phyloP scores from a whole-genome alignment of 2,888 invertebrate species.

The Petrolisthes manimaculis region DNA sequence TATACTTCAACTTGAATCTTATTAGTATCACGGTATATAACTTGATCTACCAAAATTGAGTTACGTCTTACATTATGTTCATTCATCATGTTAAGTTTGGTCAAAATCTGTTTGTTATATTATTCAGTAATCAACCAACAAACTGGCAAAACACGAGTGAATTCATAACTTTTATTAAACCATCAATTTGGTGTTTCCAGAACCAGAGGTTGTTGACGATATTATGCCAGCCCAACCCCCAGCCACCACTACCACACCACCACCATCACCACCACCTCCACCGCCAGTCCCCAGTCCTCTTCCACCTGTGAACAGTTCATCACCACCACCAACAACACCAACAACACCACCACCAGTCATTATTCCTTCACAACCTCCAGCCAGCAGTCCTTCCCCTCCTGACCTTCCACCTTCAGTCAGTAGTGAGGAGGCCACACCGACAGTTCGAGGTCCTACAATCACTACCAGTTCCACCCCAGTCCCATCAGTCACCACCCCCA shows the following conservation, averaged over 20 bases:
- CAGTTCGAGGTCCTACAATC: background rate
- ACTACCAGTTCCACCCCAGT: background rate
- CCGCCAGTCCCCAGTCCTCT: background rate
- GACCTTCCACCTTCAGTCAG: background rate
- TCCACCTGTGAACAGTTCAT: background rate
- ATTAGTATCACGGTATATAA: too few species aligned
- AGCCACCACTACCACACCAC: background rate
- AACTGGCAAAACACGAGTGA: too few species aligned
- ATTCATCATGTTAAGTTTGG: too few species aligned
- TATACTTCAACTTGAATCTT: too few species aligned
- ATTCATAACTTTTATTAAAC: background rate
- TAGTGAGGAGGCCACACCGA: too few species aligned
- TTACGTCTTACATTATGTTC: too few species aligned
- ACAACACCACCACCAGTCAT: background rate
- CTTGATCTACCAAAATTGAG: too few species aligned
- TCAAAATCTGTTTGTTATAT: too few species aligned
- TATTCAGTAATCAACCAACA: too few species aligned
- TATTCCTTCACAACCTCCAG: background rate
- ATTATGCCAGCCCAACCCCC: background rate
- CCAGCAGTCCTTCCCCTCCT: background rate
- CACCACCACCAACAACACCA: background rate
- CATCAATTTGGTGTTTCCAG: background rate
- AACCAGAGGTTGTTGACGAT: background rate
- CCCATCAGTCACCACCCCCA: conserved; percentile 14
- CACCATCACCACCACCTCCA: background rate